Evolutionary conservation across 53 echinoderm and acorn worm species (phyloP).

Genomic region (Pentamera pediparva): DNA sequence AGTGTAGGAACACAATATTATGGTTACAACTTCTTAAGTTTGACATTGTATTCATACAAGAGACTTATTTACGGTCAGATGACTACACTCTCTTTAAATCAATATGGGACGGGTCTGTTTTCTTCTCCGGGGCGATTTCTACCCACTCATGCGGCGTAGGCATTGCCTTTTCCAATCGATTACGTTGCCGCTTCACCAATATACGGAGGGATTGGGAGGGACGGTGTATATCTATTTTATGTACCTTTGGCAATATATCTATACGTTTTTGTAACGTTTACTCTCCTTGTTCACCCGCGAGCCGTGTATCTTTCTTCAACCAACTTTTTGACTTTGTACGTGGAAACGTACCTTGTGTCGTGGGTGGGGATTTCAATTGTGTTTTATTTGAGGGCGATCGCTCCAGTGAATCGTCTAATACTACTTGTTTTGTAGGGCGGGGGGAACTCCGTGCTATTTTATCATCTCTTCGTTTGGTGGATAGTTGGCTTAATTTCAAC

Average conservation of each 20-base stretch:
- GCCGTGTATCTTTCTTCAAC: neutral
- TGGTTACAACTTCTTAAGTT: too few species aligned
- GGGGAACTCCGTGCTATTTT: neutral
- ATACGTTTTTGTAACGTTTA: conserved; percentile 5
- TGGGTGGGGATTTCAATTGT: conserved; percentile 22
- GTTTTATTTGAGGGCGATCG: neutral
- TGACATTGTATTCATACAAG: too few species aligned
- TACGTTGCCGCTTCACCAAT: neutral
- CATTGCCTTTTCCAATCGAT: neutral
- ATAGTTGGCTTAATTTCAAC: neutral
- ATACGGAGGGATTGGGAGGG: neutral
- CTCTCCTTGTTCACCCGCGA: neutral
- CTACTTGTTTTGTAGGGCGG: neutral
- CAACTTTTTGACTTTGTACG: neutral
- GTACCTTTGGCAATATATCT: neutral
- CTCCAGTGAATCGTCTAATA: too few species aligned
- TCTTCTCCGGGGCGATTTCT: neutral
- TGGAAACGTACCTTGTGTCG: neutral
- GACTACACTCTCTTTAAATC: too few species aligned
- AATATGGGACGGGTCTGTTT: too few species aligned
- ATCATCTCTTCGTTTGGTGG: neutral
- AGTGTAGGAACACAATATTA: too few species aligned
- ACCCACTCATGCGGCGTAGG: neutral
- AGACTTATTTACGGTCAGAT: too few species aligned
- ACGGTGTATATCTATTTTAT: neutral